Evolutionary conservation across 2,113 vertebrate species (phyloP).

Genomic region (Rhea americana): DNA sequence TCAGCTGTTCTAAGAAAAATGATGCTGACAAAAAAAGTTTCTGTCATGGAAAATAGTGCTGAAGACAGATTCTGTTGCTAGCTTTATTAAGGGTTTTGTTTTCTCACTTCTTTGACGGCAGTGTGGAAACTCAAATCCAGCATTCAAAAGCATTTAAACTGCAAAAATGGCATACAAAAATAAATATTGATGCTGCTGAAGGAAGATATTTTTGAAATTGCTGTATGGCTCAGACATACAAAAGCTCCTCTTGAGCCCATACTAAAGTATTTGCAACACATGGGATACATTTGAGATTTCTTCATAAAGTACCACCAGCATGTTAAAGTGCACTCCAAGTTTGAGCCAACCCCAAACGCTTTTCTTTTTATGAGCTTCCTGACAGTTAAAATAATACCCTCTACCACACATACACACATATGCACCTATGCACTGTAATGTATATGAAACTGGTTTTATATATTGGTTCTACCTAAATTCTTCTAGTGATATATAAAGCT

Average conservation of each 20-base stretch:
- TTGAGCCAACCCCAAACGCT: constrained; percentile 33
- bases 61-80: constrained; percentile 46
- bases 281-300: constrained; percentile 57
- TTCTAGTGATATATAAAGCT: background rate
- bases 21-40: background rate
- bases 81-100: background rate
- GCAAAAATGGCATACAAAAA: constrained; percentile 51
- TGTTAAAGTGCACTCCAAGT: constrained; percentile 12
- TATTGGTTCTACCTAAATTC: background rate
- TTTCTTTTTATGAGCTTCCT: constrained; percentile 62
- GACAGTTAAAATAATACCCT: constrained; percentile 47
- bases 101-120: background rate
- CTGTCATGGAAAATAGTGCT: constrained; percentile 44
- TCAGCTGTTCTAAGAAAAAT: constrained; percentile 47
- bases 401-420: constrained; percentile 10
- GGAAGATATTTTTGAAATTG: constrained; percentile 25
- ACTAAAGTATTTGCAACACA: constrained; percentile 62
- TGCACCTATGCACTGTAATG: background rate
- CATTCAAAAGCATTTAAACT: constrained; percentile 41
- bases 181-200: constrained; percentile 47
- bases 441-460: background rate
- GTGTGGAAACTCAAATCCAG: constrained; percentile 6
- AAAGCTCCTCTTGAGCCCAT: constrained; percentile 41
- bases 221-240: background rate
- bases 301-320: constrained; percentile 40